These are phyloP conservation scores for Laterallus jamaicensis DNA, from an alignment of 2,113 vertebrate species.

Conservation along the genomic window DNA sequence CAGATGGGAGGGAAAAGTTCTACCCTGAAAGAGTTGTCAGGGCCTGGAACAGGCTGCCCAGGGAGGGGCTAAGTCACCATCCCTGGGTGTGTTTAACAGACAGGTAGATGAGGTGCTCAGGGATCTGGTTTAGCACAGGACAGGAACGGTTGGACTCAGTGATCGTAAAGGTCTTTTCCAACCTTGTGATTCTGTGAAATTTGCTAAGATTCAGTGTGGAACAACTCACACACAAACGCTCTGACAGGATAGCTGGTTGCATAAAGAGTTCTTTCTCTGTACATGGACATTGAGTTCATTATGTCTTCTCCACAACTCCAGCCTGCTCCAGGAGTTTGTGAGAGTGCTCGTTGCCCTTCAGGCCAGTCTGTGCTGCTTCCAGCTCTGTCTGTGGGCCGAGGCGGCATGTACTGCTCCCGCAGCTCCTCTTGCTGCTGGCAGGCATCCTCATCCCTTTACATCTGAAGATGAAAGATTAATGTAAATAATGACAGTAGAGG, in stretches of 20 bases:
- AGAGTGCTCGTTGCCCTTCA: slow-evolving; percentile 72
- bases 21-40: too few relatives aligned
- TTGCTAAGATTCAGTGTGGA: not conserved
- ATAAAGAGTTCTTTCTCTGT: not conserved
- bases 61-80: too few relatives aligned
- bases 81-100: too few relatives aligned
- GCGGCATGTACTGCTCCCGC: slow-evolving; percentile 56
- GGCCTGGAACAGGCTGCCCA: too few relatives aligned
- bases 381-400: slow-evolving; percentile 69
- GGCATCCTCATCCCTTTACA: slow-evolving; percentile 75
- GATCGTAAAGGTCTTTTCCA: too few relatives aligned
- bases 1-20: too few relatives aligned
- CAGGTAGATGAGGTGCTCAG: too few relatives aligned
- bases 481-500: not conserved
- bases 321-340: slow-evolving; percentile 70
- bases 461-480: slow-evolving; percentile 12
- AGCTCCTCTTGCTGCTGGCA: slow-evolving; percentile 71
- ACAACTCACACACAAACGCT: not conserved
- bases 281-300: slow-evolving; percentile 70
- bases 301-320: slow-evolving; percentile 65
- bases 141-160: too few relatives aligned
- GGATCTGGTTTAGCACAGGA: too few relatives aligned
- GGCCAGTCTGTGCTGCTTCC: slow-evolving; percentile 63
- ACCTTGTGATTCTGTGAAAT: not conserved
- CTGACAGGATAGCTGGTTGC: not conserved